A percentile compares a stretch with the other conserved stretches of the same genome.
phyloP scores from a whole-genome alignment of 2,797 vertebrate species.

The Anguilla megastoma region DNA sequence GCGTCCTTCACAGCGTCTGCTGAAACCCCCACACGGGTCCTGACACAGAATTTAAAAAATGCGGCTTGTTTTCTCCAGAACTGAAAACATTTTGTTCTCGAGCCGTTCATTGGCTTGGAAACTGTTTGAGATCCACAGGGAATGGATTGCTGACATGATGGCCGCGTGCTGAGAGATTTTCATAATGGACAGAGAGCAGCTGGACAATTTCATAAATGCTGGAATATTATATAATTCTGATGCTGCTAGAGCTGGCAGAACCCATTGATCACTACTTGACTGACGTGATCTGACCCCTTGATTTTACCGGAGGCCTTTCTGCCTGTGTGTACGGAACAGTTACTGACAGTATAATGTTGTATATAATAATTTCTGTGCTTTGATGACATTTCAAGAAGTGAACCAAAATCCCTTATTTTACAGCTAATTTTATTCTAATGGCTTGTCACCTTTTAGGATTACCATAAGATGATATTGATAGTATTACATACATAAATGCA shows the following conservation, averaged over 20 bases:
- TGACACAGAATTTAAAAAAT: not conserved
- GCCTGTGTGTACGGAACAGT: not conserved
- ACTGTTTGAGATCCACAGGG: not conserved
- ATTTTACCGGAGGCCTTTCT: not conserved
- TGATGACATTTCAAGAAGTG: too few species aligned
- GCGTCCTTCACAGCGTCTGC: not conserved
- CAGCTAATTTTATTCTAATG: not conserved
- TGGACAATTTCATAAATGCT: not conserved
- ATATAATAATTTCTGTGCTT: not conserved
- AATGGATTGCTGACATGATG: not conserved
- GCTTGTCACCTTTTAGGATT: not conserved
- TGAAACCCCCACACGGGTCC: not conserved
- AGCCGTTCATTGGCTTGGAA: not conserved
- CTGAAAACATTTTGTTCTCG: not conserved
- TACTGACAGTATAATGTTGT: not conserved
- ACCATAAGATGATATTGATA: not conserved
- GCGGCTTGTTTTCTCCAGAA: not conserved
- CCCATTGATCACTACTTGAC: not conserved
- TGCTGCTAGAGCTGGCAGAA: not conserved
- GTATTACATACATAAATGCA: not conserved
- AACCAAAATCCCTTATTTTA: not conserved
- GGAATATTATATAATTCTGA: not conserved
- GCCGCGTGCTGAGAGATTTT: not conserved
- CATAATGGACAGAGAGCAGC: not conserved
- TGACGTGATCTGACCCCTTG: not conserved